Evolutionary conservation across 1,140 invertebrate species (phyloP), one percentile per base, ranked within the genome.

Genomic region (Lysiphlebus fabarum): DNA sequence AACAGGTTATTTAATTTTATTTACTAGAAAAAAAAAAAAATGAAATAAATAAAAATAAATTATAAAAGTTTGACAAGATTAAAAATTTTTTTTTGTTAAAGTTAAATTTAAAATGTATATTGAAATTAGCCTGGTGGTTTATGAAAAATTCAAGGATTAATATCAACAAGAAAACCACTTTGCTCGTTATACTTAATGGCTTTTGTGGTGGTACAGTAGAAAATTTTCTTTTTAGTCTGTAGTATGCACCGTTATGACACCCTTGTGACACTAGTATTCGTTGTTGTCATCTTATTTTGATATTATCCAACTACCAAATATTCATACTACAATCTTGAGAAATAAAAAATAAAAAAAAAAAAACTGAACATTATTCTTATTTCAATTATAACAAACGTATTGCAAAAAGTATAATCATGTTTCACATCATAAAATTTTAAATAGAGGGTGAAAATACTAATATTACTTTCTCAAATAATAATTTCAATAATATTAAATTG

Each of bases 1-100:
- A 40, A 40, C 47, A 96, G 78, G 56, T 96, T 87, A 78, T 96
- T 92, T 92, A 95, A 94, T 81, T 95, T 95, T 59, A 96, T 82
- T 83, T 97, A 93, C 76, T 93, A 93, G 96, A 84, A 40, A 68
- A 88, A 86, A 73, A 40, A 82, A 82, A n/a, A 76, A 74, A 70
- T 67, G 68, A 69, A 61, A 41, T 4, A 12, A 54, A 66, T 59
- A 40, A 40, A 3, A 11, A 7, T 3, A 66, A 49, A 65, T 66
- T 6, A 14, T 37, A 38, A 12, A 11, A 51, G 1, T 36, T 50
- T 37, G 11, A 12, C 38, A 36, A 12, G 49, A 11, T 14, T 38
- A 5, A 12, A 49, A 36, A 17, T 9, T 11, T 1, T 7, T 47
- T 58, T 55, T 12, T 48, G 41, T 36, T 45, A 37, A 41, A 51